These are phyloP conservation scores for Collichthys lucidus DNA, from an alignment of 2,113 vertebrate species.

Conservation along the genomic window DNA sequence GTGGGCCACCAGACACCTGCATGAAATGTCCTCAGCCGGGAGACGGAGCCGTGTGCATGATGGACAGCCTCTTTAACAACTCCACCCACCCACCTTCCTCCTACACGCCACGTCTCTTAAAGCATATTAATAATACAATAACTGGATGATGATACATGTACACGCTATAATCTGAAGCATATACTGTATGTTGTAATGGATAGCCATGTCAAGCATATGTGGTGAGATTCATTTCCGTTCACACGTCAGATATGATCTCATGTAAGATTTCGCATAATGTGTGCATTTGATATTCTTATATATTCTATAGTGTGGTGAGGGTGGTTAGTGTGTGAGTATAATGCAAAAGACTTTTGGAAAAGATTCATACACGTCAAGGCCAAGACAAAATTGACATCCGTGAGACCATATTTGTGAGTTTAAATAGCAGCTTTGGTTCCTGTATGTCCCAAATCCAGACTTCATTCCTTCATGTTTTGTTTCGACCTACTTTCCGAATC, in stretches of 20 bases:
- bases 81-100: constrained; percentile 8
- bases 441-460: not conserved
- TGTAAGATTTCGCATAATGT: not conserved
- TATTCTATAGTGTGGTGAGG: not conserved
- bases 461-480: too few relatives aligned
- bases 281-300: not conserved
- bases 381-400: too few relatives aligned
- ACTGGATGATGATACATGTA: constrained; percentile 29
- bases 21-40: not conserved
- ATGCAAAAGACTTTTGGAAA: too few relatives aligned
- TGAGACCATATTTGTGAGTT: too few relatives aligned
- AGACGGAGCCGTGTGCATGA: constrained; percentile 8
- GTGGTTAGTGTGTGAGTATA: not conserved
- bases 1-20: constrained; percentile 22
- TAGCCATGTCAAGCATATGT: not conserved
- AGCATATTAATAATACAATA: constrained; percentile 18
- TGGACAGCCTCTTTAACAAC: constrained; percentile 23
- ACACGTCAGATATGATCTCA: not conserved
- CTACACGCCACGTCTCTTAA: constrained; percentile 24
- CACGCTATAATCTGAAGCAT: constrained; percentile 9
- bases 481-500: not conserved
- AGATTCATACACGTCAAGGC: not conserved
- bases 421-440: not conserved
- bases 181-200: not conserved
- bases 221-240: not conserved